Base-by-base conservation (phyloP, 2,888 invertebrate species). In the Choreutis nemorana region DNA sequence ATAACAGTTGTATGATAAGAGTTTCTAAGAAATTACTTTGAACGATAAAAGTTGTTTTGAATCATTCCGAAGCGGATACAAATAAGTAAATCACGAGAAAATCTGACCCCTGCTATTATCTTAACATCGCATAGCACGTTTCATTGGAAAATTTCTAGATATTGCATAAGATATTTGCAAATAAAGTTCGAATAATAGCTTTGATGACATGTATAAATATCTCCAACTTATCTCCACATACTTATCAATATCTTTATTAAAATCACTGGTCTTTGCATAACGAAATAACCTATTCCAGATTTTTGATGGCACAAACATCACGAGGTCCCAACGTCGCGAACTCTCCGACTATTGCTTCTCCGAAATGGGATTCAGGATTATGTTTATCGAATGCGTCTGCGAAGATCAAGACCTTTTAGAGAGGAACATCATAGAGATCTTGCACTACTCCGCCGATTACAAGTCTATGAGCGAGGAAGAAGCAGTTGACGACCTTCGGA, bases 311-410 rank as follows among this genome's bases (percentile, higher is more conserved):
- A 95, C 95, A 11, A 93, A 96, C 67, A 91, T 94, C 22, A 93
- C 93, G 0, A 79, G 87, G 25, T 85, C 87, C 31, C 88, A 95
- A 39, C 84, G 96, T 14, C 82, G 88, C 41, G 85, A 91, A 52
- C 83, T 94, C 30, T 82, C 85, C 55, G 85, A 88, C 34, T 86
- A 90, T 52, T 87, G 90, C 40, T 79, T 84, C 37, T 77, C 83
- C 4, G 84, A 87, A 39, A 82, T 88, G 70, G 89, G 90, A 34
- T 91, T 89, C 68, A 87, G 93, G 48, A 86, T 95, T 33, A 87
- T 97, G 56, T 95, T 95, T 73, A 87, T 97, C 40, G 96, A 97
- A 64, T 93, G 92, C 59, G 85, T 94, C 39, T 94, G 95, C 68
- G 90, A 94, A 45, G 92, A 95, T 40, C 73, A 78, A 30, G 70